Percentiles rank a stretch among this genome's conserved stretches.
phyloP scores from a whole-genome alignment of 2,113 vertebrate species.

The Rhagologus leucostigma region DNA sequence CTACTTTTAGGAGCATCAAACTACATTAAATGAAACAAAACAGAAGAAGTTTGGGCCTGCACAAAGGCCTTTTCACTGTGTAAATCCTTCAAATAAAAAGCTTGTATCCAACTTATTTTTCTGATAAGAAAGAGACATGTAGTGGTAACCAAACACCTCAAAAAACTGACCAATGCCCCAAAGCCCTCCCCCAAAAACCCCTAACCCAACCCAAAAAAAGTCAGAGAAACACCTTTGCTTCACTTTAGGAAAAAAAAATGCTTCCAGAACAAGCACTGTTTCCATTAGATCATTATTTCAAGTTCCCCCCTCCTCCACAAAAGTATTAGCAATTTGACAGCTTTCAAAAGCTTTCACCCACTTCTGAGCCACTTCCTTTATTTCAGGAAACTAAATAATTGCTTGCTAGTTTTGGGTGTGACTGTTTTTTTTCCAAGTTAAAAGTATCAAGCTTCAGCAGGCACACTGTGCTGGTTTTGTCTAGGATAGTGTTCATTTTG shows the following conservation, averaged over 20 bases:
- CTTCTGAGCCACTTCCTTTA: constrained; percentile 11
- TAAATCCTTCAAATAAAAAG: not conserved
- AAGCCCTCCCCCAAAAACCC: not conserved
- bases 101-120: not conserved
- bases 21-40: not conserved
- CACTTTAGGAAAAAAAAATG: not conserved
- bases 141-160: not conserved
- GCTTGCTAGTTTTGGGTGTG: not conserved
- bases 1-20: not conserved
- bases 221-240: not conserved
- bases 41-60: not conserved
- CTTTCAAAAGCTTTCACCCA: constrained; percentile 17
- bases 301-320: not conserved
- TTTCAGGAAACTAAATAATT: not conserved
- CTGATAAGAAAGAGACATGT: not conserved
- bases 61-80: not conserved
- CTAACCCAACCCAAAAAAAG: not conserved
- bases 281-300: not conserved
- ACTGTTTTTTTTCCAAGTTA: not conserved
- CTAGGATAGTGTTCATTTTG: not conserved
- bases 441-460: not conserved
- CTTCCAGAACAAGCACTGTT: not conserved
- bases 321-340: not conserved
- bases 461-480: not conserved
- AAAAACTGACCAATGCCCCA: fast-evolving